Evolutionary conservation across 1,140 invertebrate species (phyloP), one percentile per base, ranked within the genome.

Genomic region (Metopolophium dirhodum): DNA sequence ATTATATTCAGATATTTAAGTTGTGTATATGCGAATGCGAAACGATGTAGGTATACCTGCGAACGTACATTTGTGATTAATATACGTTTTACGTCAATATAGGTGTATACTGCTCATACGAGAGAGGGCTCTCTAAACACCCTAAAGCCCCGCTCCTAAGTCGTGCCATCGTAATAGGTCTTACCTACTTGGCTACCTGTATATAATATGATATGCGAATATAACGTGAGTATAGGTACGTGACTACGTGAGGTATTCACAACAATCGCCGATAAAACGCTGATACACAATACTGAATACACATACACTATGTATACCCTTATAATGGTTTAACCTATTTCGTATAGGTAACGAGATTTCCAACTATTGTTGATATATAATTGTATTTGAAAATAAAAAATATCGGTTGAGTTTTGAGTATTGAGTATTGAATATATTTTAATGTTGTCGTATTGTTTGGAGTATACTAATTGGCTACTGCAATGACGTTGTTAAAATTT

Each of bases 251-350:
- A 77, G 61, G 61, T 77, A 77, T n/a, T 35, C 30, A 77, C 61
- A n/a, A 77, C 61, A 77, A 77, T 77, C 18, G 57, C 2, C 2
- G 30, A 30, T 77, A 77, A 77, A 77, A 77, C 6, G n/a, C n/a
- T 77, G 61, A 77, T 77, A 68, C 11, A 68, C 41, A 41, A 41
- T 41, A 41, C 41, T 41, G 3, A n/a, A 68, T 68, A 61, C 61
- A 14, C 30, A 68, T n/a, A 35, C 30, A 68, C 6, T 77, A 77
- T 41, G 41, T 41, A 41, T n/a, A 77, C 30, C 18, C n/a, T 77
- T 68, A n/a, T n/a, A n/a, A 77, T 77, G 61, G 61, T 77, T 77
- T 77, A n/a, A n/a, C 61, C 61, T 77, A 77, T n/a, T 77, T 77
- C 22, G 51, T 54, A 49, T 14, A 49, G 11, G 41, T 41, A 51